Evolutionary conservation across 2,797 vertebrate species (phyloP), one percentile per base, ranked within the genome.

Genomic region (Buceros bicornis): DNA sequence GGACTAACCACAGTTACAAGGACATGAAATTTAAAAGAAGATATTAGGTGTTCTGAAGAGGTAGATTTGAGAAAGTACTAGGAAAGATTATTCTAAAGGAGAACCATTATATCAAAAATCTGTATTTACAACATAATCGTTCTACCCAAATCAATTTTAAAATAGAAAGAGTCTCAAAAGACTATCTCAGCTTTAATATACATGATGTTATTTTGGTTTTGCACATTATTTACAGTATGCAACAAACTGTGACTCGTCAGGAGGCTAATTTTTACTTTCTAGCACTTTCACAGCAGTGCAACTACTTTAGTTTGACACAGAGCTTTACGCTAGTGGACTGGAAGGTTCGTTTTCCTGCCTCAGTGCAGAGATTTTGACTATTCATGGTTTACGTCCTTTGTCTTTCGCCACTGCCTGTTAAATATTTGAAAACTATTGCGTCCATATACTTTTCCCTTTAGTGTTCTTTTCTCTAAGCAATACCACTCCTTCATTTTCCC

Each of bases 31-130:
- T 84, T 71, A 89, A 87, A 86, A 65, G 13, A 79, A 76, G 14
- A 18, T 37, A 40, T 7, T 15, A 6, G 56, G 83, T 81, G 31
- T 64, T 71, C 53, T 67, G 47, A 87, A 53, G 35, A 74, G 0
- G 0, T 45, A 48, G 40, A 21, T 26, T 37, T 61, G 47, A 81
- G 86, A 86, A 86, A 15, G 26, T 45, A 40, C 20, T 82, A 53
- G 28, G 58, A 58, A 94, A 79, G 71, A 25, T 69, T 61, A 48
- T 43, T 81, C 42, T 45, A 72, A 53, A 89, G 58, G 43, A 79
- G 72, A 5, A 37, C 5, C 26, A 4, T 29, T 29, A 16, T 24
- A 61, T 40, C 9, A 62, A 65, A 94, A 87, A 65, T 58, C 10
- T 13, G 53, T 65, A 50, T 69, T 72, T 76, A 47, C 31, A 73